A percentile compares a stretch with the other conserved stretches of the same genome.
phyloP scores from a whole-genome alignment of 1,140 invertebrate genomes.

The Carcinoscorpius rotundicauda region DNA sequence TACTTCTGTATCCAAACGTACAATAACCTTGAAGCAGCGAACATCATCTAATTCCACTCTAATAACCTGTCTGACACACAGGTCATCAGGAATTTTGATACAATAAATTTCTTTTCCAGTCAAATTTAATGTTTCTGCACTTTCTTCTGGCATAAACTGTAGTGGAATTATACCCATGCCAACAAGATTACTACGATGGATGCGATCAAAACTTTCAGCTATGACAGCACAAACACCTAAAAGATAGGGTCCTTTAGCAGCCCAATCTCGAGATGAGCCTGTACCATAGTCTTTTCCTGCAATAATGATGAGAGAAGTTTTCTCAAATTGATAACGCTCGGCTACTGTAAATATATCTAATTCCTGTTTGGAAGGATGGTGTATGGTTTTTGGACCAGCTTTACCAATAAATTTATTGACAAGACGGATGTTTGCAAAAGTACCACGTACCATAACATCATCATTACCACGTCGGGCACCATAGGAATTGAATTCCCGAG shows the following conservation, averaged over 20 bases:
- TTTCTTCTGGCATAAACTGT: constrained; percentile 29
- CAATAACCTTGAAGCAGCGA: constrained; percentile 54
- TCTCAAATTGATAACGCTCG: constrained; percentile 11
- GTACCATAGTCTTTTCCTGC: constrained; percentile 21
- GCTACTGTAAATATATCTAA: constrained; percentile 21
- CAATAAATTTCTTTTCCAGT: too few species aligned
- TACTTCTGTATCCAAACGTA: constrained; percentile 93
- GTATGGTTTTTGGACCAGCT: constrained; percentile 37
- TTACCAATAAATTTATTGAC: constrained; percentile 34
- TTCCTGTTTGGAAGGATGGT: constrained; percentile 36
- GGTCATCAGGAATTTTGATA: too few species aligned
- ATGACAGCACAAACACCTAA: constrained; percentile 34
- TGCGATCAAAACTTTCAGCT: constrained; percentile 42
- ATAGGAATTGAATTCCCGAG: constrained; percentile 43
- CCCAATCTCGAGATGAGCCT: constrained; percentile 41
- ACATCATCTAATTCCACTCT: constrained; percentile 30
- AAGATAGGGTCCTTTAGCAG: constrained; percentile 44
- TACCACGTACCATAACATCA: constrained; percentile 41
- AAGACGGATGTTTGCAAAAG: constrained; percentile 44
- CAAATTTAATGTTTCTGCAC: too few species aligned
- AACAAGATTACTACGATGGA: constrained; percentile 42
- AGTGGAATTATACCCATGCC: constrained; percentile 45
- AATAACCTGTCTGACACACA: too few species aligned
- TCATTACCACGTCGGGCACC: constrained; percentile 42
- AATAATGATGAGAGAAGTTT: constrained; percentile 24